phyloP scores from a whole-genome alignment of 2,888 invertebrate genomes.

The Agrenia bidenticulata region DNA sequence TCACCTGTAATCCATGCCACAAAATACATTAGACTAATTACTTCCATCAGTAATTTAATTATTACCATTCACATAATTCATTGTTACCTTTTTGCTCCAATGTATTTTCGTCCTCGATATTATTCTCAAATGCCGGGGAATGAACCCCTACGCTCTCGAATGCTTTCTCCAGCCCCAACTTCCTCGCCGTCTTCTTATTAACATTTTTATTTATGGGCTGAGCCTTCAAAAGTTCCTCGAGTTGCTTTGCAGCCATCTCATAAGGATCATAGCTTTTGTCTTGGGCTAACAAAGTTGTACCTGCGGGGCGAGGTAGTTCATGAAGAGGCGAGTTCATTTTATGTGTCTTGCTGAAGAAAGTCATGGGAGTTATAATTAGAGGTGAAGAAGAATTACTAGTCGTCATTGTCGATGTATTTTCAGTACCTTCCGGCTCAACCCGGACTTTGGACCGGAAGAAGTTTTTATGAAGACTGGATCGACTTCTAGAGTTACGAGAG shows the following conservation, averaged over 20 bases:
- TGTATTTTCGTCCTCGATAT: background rate
- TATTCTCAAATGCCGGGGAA: slow-evolving; percentile 4
- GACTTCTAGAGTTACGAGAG: slow-evolving; percentile 45
- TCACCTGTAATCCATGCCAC: background rate
- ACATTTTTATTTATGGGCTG: slow-evolving; percentile 37
- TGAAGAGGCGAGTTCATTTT: slow-evolving; percentile 15
- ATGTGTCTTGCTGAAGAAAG: slow-evolving; percentile 45
- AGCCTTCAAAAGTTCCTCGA: slow-evolving; percentile 50
- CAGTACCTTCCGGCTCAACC: slow-evolving; percentile 51
- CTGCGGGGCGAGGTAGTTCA: slow-evolving; percentile 25
- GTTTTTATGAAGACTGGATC: slow-evolving; percentile 51
- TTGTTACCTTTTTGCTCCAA: background rate
- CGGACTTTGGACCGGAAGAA: slow-evolving; percentile 51
- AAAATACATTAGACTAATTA: background rate
- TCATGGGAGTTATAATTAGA: slow-evolving; percentile 51
- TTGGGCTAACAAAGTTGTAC: slow-evolving; percentile 27
- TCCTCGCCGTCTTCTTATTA: slow-evolving; percentile 37
- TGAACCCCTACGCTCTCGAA: slow-evolving; percentile 46
- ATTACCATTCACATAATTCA: too few relatives aligned
- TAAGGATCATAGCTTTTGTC: slow-evolving; percentile 51
- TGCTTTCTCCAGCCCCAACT: slow-evolving; percentile 50
- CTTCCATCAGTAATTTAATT: too few relatives aligned
- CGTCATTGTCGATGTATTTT: slow-evolving; percentile 42
- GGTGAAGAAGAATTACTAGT: slow-evolving; percentile 31
- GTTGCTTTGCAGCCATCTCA: slow-evolving; percentile 51